phyloP scores from a whole-genome alignment of 2,797 vertebrate genomes.

The Decapterus maruadsi region DNA sequence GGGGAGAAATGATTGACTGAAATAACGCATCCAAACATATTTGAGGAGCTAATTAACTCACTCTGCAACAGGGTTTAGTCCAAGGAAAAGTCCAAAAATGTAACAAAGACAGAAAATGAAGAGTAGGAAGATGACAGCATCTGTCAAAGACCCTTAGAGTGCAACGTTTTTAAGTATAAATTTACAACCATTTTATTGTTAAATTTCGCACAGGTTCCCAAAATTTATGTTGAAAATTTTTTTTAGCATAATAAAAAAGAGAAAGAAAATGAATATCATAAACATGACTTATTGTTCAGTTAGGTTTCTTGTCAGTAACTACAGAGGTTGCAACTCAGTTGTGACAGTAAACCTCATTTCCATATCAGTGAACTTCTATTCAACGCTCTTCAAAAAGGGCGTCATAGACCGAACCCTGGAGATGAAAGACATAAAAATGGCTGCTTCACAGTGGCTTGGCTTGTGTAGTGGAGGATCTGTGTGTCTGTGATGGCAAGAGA shows the following conservation, averaged over 20 bases:
- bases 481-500: constrained; percentile 3
- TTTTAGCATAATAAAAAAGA: no score
- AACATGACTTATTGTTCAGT: not conserved
- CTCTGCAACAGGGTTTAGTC: no score
- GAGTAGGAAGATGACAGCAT: not conserved
- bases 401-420: constrained; percentile 20
- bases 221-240: not conserved
- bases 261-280: not conserved
- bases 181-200: no score
- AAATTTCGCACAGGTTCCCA: not conserved
- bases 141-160: not conserved
- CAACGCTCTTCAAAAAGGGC: constrained; percentile 1
- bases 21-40: no score
- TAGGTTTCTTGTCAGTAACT: constrained; percentile 9
- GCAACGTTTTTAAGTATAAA: no score
- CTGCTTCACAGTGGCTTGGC: not conserved
- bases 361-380: constrained; percentile 17
- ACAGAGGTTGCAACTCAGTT: constrained; percentile 7
- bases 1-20: no score
- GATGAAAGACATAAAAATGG: constrained; percentile 13
- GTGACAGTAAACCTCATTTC: constrained; percentile 22
- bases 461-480: not conserved
- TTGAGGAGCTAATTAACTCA: no score
- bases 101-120: not conserved
- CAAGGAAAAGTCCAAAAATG: no score